A percentile compares a stretch with the other conserved stretches of the same genome.
Evolutionary conservation across 2,888 invertebrate genomes (phyloP).

Genomic region (Branchipolynoe longqiensis): DNA sequence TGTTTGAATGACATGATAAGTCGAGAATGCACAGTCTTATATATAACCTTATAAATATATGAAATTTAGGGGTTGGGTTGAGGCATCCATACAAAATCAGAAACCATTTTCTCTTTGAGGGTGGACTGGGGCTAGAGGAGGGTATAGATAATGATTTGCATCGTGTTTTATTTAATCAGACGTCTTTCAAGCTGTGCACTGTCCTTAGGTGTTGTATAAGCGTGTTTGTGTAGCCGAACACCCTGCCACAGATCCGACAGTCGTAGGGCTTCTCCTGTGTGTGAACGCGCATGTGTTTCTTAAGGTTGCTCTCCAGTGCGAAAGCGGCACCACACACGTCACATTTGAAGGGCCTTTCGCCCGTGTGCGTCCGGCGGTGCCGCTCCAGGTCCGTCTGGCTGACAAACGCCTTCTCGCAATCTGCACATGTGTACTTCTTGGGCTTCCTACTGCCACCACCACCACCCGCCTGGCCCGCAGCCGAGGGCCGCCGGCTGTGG

Average conservation of each 20-base stretch:
- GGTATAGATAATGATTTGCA: too few species aligned
- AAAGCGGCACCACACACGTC: constrained; percentile 34
- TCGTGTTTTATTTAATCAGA: too few species aligned
- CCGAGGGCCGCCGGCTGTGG: constrained; percentile 27
- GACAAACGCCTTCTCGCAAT: constrained; percentile 29
- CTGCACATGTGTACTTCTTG: constrained; percentile 23
- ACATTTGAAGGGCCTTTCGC: constrained; percentile 21
- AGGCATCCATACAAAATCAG: too few species aligned
- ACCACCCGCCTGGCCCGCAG: not conserved
- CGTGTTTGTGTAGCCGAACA: constrained; percentile 19
- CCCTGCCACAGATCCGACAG: constrained; percentile 33
- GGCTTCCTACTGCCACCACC: not conserved
- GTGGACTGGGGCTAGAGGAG: too few species aligned
- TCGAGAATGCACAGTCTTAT: too few species aligned
- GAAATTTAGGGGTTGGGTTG: too few species aligned
- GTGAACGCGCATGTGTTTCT: constrained; percentile 25
- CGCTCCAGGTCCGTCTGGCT: constrained; percentile 27
- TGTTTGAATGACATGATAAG: too few species aligned
- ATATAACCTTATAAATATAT: too few species aligned
- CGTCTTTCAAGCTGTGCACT: constrained; percentile 17
- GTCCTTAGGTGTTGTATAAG: constrained; percentile 25
- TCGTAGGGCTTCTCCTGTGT: constrained; percentile 39
- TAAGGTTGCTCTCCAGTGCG: constrained; percentile 35
- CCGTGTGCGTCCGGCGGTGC: constrained; percentile 14
- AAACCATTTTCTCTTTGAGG: too few species aligned